Conservation (phyloP, 2,888 invertebrate genomes). For the Stenolophus ochropezus region DNA sequence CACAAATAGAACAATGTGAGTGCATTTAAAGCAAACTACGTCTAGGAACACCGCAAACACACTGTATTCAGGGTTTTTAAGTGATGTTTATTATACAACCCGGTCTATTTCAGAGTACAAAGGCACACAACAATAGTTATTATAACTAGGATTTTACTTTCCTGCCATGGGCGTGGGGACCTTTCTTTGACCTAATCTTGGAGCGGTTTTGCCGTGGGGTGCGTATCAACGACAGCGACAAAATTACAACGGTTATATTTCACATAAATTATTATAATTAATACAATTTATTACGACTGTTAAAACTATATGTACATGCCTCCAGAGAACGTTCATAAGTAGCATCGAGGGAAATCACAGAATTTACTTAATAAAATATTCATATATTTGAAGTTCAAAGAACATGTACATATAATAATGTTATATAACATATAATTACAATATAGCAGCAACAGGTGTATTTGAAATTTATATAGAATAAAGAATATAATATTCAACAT, state of each 20-base stretch:
- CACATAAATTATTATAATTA: neutral
- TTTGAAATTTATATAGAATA: too few relatives aligned
- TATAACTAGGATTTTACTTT: slow-evolving; percentile 32
- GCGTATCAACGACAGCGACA: slow-evolving; percentile 1
- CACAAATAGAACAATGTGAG: slow-evolving; percentile 32
- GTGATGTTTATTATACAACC: slow-evolving; percentile 34
- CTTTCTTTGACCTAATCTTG: slow-evolving; percentile 29
- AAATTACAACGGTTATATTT: neutral
- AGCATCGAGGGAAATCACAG: neutral
- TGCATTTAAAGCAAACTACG: slow-evolving; percentile 22
- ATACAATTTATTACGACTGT: neutral
- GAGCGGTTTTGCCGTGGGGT: neutral
- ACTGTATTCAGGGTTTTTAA: slow-evolving; percentile 25
- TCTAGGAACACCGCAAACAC: slow-evolving; percentile 22
- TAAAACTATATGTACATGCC: neutral
- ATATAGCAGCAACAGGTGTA: too few relatives aligned
- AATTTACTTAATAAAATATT: neutral
- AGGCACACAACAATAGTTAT: slow-evolving; percentile 25
- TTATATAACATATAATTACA: too few relatives aligned
- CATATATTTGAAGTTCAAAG: neutral
- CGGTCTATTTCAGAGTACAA: slow-evolving; percentile 19
- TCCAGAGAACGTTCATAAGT: neutral
- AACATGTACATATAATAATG: neutral
- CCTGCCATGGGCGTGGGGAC: too few relatives aligned
- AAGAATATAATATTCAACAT: too few relatives aligned